These are phyloP conservation scores for Chamaedrilus cognettii DNA, from an alignment of 2,888 invertebrate genomes.

Conservation along the genomic window DNA sequence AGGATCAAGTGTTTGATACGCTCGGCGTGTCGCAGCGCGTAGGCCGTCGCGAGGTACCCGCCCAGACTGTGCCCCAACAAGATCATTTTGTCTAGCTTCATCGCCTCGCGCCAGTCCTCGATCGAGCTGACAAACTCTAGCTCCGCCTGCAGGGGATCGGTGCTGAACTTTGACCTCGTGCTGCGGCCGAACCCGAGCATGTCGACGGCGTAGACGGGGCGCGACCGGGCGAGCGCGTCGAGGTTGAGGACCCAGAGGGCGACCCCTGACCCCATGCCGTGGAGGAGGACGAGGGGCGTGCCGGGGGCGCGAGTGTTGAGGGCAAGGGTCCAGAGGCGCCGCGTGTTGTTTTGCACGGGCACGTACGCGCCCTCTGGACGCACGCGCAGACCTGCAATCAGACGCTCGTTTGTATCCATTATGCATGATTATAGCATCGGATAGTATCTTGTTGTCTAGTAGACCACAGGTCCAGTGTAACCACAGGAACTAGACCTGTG, in stretches of 20 bases:
- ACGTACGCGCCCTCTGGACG: conserved; percentile 20
- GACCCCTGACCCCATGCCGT: conserved; percentile 92
- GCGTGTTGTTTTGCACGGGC: conserved; percentile 23
- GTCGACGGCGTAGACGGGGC: conserved; percentile 89
- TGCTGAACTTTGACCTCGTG: conserved; percentile 82
- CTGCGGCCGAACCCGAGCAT: conserved; percentile 83
- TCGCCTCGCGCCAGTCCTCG: conserved; percentile 92
- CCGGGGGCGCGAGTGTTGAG: conserved; percentile 27
- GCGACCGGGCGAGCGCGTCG: conserved; percentile 70
- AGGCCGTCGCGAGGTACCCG: conserved; percentile 53
- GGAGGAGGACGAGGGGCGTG: conserved; percentile 81
- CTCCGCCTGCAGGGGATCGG: conserved; percentile 68
- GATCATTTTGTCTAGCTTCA: conserved; percentile 84
- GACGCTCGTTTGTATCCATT: no score
- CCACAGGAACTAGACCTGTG: no score
- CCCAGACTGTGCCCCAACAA: conserved; percentile 96
- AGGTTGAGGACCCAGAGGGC: conserved; percentile 94
- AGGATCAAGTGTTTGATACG: conserved; percentile 89
- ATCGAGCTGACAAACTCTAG: conserved; percentile 67
- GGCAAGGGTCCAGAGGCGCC: conserved; percentile 26
- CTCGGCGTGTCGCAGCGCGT: conserved; percentile 74
- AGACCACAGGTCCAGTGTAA: no score
- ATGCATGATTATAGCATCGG: no score
- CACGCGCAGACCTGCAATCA: neutral
- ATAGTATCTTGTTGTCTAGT: no score